phyloP scores from a whole-genome alignment of 2,113 vertebrate species.

The Gadus chalcogrammus region DNA sequence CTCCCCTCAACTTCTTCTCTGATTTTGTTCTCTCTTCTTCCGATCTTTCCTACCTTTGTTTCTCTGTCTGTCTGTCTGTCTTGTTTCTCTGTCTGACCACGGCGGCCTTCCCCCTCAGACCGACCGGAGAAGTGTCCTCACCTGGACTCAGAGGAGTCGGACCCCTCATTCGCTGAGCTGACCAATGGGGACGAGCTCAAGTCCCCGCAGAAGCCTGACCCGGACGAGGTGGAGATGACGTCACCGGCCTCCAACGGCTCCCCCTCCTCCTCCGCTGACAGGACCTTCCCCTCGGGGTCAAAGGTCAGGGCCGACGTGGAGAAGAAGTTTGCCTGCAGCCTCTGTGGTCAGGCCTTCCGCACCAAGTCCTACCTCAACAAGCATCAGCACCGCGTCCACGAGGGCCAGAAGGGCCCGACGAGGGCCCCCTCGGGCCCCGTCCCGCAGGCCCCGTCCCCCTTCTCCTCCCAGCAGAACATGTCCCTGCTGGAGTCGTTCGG shows the following conservation, averaged over 20 bases:
- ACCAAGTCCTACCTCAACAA: constrained; percentile 99
- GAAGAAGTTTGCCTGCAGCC: constrained; percentile 91
- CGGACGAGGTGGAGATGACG: constrained; percentile 79
- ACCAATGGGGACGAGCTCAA: constrained; percentile 91
- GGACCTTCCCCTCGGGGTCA: constrained; percentile 74
- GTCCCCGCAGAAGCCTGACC: constrained; percentile 85
- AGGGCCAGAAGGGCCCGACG: constrained; percentile 74
- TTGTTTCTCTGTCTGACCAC: background rate
- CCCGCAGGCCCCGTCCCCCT: constrained; percentile 89
- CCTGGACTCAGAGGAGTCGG: constrained; percentile 94
- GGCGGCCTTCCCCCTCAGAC: constrained; percentile 57
- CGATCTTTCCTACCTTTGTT: background rate
- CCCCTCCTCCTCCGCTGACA: constrained; percentile 41
- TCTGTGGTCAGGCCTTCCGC: constrained; percentile 96
- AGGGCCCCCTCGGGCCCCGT: constrained; percentile 67
- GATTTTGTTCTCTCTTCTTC: constrained; percentile 1
- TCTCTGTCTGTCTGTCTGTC: constrained; percentile 1
- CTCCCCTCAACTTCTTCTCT: background rate
- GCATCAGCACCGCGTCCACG: constrained; percentile 96
- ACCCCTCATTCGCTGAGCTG: constrained; percentile 87
- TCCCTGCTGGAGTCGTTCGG: constrained; percentile 97
- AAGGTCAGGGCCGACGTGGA: constrained; percentile 90
- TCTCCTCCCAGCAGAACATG: constrained; percentile 99
- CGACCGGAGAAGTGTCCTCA: constrained; percentile 90
- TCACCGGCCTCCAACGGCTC: constrained; percentile 79